Evolutionary conservation across 2,797 vertebrate genomes (phyloP), one percentile per base, ranked within the genome.

Genomic region (Malurus splendens): DNA sequence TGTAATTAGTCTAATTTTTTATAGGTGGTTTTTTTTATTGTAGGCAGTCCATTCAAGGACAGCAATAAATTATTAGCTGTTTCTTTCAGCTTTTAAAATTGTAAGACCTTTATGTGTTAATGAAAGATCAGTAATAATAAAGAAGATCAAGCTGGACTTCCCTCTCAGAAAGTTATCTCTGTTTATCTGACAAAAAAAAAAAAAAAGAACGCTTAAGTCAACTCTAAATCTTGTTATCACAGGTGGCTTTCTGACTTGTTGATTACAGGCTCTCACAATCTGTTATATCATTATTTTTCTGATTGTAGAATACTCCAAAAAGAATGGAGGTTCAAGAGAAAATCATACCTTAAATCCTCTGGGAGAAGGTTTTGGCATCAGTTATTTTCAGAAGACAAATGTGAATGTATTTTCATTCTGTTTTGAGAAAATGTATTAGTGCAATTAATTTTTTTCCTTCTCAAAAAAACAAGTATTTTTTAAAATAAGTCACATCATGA

Each of bases 381-480:
- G 20, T 27, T 61, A 38, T 60, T 73, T 85, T 52, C 57, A 77
- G 54, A 73, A 64, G 27, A 15, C 3, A 22, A 67, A 36, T 25
- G 2, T 50, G 22, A 80, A 80, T 60, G 27, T 38, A 42, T 57
- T 91, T 86, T 28, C 13, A 57, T 51, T 48, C 32, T 65, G 9
- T 41, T 87, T 76, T 73, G 15, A 76, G 32, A 85, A 90, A 85
- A 82, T 17, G 2, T 6, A 44, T 68, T 54, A 36, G 6, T 32
- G 24, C 2, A 64, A 64, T 45, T 54, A 4, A 66, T 44, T 54
- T 22, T 42, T 32, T 30, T 1, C 4, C 7, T 17, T 15, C 27
- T 10, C 20, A 45, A 44, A 56, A 51, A 41, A 0, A 0, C 4
- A 56, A 41, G 4, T 14, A 18, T 38, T 67, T 47, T 55, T n/a